Evolutionary conservation across 2,113 vertebrate genomes (phyloP), one percentile per base, ranked within the genome.

Genomic region (Cromileptes altivelis): DNA sequence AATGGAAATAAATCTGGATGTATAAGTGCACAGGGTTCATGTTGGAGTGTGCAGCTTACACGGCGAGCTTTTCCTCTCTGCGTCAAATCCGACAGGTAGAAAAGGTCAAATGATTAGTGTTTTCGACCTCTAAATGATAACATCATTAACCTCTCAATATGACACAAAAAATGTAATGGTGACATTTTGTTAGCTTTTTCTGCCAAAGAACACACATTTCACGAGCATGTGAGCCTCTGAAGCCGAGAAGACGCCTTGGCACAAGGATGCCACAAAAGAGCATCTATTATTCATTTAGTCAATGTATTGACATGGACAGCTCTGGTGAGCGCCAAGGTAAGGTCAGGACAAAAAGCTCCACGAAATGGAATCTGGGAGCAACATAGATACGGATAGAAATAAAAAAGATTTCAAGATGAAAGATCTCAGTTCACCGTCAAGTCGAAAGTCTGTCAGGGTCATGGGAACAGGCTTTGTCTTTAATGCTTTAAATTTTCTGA

Each of bases 221-320:
- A 33, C 27, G 2, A 14, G 11, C 27, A 53, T 37, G 30, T 55
- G 27, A 37, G 67, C 27, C 67, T 53, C 11, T 53, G 11, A 21
- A 69, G 19, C 25, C 42, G 52, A 80, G 53, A 67, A n/a, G 65
- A 70, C 14, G 37, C 47, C 47, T 40, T 52, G 23, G 68, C 52
- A 75, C 50, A 62, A 58, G 53, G 73, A 86, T 80, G 53, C 52
- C 50, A 81, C 70, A 80, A 62, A 83, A 84, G 53, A 74, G 3
- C 78, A 88, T 91, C 27, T 80, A 85, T 91, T 91, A 91, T 92
- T 86, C 62, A 92, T 91, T 60, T 50, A 53, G 79, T 88, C 81
- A 70, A 88, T 85, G 80, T 85, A 86, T 92, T 75, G 88, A 90
- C 75, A 85, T 62, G 70, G 80, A 79, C 71, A 88, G 63, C 65